A percentile compares a stretch with the other conserved stretches of the same genome.
Evolutionary conservation across 2,113 vertebrate species (phyloP).

Genomic region (Malaclemys terrapin): DNA sequence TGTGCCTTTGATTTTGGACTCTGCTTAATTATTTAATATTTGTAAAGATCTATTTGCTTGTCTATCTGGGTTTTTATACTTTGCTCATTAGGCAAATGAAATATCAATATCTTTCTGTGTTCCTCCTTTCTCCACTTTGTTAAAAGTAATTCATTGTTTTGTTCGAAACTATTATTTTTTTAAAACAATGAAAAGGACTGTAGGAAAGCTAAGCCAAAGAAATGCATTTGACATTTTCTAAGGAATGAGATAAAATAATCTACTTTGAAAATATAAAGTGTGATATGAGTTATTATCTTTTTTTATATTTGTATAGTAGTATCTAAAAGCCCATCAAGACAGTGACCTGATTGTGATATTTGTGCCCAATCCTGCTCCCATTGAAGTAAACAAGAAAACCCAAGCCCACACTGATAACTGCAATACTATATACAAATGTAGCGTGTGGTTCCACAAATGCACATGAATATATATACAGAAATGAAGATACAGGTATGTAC

Average conservation of each 20-base stretch:
- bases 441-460: background rate
- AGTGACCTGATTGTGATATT: background rate
- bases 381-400: background rate
- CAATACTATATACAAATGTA: background rate
- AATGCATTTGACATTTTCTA: background rate
- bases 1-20: background rate
- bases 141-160: background rate
- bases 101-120: background rate
- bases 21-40: background rate
- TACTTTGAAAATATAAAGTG: background rate
- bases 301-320: background rate
- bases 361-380: background rate
- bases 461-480: background rate
- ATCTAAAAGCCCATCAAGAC: background rate
- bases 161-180: rapidly evolving
- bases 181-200: background rate
- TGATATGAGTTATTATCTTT: background rate
- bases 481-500: slow-evolving; percentile 1
- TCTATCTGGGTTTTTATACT: background rate
- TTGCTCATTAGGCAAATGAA: background rate
- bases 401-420: background rate
- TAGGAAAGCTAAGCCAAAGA: background rate
- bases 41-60: background rate
- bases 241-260: background rate
- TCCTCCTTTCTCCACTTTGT: background rate